Percentiles rank a stretch among this genome's conserved stretches.
These are phyloP conservation scores for Sapayoa aenigma DNA, from an alignment of 2,113 vertebrate genomes.

Conservation along the genomic window DNA sequence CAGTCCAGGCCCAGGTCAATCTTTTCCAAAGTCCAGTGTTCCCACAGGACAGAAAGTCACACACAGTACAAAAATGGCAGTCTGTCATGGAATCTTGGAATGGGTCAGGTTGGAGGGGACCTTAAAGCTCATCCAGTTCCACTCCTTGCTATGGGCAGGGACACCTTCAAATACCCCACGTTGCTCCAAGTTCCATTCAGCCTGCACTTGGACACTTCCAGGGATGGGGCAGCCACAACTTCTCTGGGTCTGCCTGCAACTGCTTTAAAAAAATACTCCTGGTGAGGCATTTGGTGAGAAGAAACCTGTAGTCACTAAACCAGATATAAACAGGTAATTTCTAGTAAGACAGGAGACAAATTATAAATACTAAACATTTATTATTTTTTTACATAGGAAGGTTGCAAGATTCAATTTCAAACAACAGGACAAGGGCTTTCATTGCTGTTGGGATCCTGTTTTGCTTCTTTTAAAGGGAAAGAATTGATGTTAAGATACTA, in stretches of 20 bases:
- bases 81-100: background rate
- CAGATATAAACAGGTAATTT: background rate
- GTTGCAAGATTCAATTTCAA: conserved; percentile 7
- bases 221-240: background rate
- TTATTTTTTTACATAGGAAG: conserved; percentile 40
- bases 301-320: background rate
- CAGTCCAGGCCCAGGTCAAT: background rate
- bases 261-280: background rate
- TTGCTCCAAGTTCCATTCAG: too few species aligned
- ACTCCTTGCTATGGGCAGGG: background rate
- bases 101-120: background rate
- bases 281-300: background rate
- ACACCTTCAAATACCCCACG: background rate
- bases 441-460: background rate
- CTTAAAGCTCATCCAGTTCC: background rate
- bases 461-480: background rate
- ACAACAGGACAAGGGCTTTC: background rate
- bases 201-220: background rate
- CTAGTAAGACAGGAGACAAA: background rate
- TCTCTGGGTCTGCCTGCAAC: background rate
- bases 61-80: background rate
- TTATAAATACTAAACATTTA: conserved; percentile 65
- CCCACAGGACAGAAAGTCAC: background rate
- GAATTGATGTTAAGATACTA: background rate
- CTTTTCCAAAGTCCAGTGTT: background rate